phyloP scores from a whole-genome alignment of 1,140 invertebrate genomes.

The Arion vulgaris region DNA sequence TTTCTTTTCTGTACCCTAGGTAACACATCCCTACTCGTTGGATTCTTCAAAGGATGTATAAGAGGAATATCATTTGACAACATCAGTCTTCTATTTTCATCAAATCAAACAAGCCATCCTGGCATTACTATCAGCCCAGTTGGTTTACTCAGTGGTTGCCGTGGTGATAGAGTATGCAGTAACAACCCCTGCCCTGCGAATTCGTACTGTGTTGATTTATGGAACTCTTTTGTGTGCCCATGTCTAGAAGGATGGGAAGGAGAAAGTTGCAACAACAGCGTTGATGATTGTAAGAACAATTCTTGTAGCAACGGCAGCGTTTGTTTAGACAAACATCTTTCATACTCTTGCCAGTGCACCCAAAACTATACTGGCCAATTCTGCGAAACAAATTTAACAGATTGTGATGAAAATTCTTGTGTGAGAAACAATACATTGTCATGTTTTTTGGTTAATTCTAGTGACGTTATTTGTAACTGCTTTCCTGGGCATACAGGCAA shows the following conservation, averaged over 20 bases:
- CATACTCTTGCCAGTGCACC: slow-evolving; percentile 61
- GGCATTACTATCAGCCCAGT: slow-evolving; percentile 41
- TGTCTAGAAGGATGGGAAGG: slow-evolving; percentile 77
- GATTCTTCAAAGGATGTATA: slow-evolving; percentile 59
- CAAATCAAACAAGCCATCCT: not conserved
- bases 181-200: slow-evolving; percentile 92
- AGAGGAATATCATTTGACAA: slow-evolving; percentile 56
- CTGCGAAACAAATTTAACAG: slow-evolving; percentile 51
- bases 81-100: slow-evolving; percentile 40
- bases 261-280: slow-evolving; percentile 40
- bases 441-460: slow-evolving; percentile 46
- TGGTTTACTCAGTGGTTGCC: slow-evolving; percentile 46
- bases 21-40: slow-evolving; percentile 34
- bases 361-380: slow-evolving; percentile 59
- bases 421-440: slow-evolving; percentile 40
- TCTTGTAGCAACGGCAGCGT: slow-evolving; percentile 57
- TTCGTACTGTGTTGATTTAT: slow-evolving; percentile 83
- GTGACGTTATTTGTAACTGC: slow-evolving; percentile 51
- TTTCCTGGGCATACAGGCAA: slow-evolving; percentile 54
- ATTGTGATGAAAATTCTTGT: slow-evolving; percentile 49
- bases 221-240: slow-evolving; percentile 78
- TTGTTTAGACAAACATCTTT: slow-evolving; percentile 56
- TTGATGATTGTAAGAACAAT: slow-evolving; percentile 48
- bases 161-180: slow-evolving; percentile 90
- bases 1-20: slow-evolving; percentile 15